These are phyloP conservation scores for Mirza zaza DNA, from an alignment of 2,113 vertebrate species.

Conservation along the genomic window DNA sequence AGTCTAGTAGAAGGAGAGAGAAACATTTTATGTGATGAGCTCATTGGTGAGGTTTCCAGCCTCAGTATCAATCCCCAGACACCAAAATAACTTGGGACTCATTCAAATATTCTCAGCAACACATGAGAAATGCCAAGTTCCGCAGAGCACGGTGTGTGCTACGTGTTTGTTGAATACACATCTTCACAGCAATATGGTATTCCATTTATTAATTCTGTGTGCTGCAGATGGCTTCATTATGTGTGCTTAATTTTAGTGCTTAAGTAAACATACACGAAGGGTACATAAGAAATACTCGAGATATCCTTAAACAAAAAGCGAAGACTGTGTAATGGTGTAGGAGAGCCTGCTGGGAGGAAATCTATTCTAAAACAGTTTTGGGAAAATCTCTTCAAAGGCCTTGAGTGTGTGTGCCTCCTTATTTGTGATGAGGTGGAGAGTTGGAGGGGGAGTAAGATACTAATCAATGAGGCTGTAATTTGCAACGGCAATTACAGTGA, in stretches of 20 bases:
- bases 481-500: slow-evolving; percentile 86
- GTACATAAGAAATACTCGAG: slow-evolving; percentile 73
- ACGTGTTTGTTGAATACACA: slow-evolving; percentile 77
- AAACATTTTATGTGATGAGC: slow-evolving; percentile 61
- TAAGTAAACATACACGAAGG: slow-evolving; percentile 77
- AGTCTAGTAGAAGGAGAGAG: slow-evolving; percentile 7
- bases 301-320: slow-evolving; percentile 70
- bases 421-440: slow-evolving; percentile 39
- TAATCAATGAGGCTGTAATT: slow-evolving; percentile 81
- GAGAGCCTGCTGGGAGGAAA: slow-evolving; percentile 71
- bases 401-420: slow-evolving; percentile 65
- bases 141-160: slow-evolving; percentile 46
- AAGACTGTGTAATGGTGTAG: slow-evolving; percentile 51
- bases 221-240: slow-evolving; percentile 79
- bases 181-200: slow-evolving; percentile 82
- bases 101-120: slow-evolving; percentile 72
- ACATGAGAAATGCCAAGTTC: slow-evolving; percentile 68
- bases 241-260: slow-evolving; percentile 81
- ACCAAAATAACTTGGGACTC: slow-evolving; percentile 68
- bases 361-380: slow-evolving; percentile 65
- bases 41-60: slow-evolving; percentile 67
- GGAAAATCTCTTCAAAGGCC: slow-evolving; percentile 68
- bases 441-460: slow-evolving; percentile 58
- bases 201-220: slow-evolving; percentile 81
- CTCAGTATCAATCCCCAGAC: slow-evolving; percentile 67